Conservation (phyloP, 2,113 vertebrate genomes). For the Paramisgurnus dabryanus region DNA sequence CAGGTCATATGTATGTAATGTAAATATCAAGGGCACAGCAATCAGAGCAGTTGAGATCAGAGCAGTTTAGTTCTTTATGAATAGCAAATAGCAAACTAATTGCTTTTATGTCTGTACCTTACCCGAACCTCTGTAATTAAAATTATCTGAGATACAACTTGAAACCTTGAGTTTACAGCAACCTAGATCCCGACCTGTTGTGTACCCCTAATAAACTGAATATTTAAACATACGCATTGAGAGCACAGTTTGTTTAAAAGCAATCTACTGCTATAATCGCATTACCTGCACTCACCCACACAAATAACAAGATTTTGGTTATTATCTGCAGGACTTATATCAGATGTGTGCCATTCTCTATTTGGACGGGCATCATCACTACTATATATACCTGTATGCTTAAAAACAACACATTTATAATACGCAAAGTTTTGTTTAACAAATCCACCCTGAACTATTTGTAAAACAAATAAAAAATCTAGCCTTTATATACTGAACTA, state of each 20-base stretch:
- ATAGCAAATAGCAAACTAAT: too few relatives aligned
- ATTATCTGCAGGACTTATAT: constrained; percentile 55
- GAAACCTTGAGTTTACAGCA: background rate
- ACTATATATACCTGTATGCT: constrained; percentile 43
- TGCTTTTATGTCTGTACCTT: too few relatives aligned
- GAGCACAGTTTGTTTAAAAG: constrained; percentile 14
- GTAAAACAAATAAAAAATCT: constrained; percentile 59
- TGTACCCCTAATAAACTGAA: background rate
- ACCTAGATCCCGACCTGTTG: background rate
- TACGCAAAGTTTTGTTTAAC: constrained; percentile 44
- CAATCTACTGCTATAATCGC: constrained; percentile 47
- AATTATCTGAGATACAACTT: background rate
- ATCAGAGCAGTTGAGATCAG: background rate
- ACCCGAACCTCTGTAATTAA: background rate
- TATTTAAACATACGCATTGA: constrained; percentile 49
- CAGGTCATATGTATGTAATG: background rate
- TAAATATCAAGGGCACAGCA: constrained; percentile 20
- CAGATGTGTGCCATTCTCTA: constrained; percentile 45
- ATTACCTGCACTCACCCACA: constrained; percentile 54
- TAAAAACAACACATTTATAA: constrained; percentile 51
- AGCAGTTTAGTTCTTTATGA: background rate
- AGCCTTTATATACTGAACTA: constrained; percentile 25
- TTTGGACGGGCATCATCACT: constrained; percentile 47
- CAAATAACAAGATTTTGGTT: constrained; percentile 47
- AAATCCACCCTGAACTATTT: constrained; percentile 48